These are phyloP conservation scores for Tinamus major DNA, from an alignment of 2,797 vertebrate genomes.

Conservation along the genomic window DNA sequence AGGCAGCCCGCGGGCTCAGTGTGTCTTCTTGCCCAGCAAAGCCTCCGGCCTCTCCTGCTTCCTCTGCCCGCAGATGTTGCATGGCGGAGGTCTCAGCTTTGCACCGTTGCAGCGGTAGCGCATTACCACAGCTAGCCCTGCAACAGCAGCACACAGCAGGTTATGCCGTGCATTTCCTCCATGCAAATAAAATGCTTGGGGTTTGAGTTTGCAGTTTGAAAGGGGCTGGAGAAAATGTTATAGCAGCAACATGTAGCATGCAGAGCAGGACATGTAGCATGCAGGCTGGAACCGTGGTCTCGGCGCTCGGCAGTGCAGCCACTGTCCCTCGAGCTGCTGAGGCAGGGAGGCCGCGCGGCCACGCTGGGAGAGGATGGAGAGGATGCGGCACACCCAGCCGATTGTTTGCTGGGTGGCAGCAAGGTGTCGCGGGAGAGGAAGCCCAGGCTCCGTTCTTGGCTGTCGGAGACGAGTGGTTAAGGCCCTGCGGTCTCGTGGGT, in stretches of 20 bases:
- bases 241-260: background rate
- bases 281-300: background rate
- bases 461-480: constrained; percentile 58
- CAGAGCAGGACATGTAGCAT: fast-evolving
- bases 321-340: background rate
- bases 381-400: constrained; percentile 68
- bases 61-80: fast-evolving
- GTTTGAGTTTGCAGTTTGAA: background rate
- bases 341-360: background rate
- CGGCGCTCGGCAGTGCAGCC: background rate
- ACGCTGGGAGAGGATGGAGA: constrained; percentile 59
- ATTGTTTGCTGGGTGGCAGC: constrained; percentile 69
- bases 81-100: background rate
- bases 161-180: fast-evolving
- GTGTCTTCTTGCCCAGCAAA: fast-evolving
- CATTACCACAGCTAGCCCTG: fast-evolving
- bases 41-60: background rate
- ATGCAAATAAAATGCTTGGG: fast-evolving
- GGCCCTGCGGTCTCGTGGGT: constrained; percentile 65
- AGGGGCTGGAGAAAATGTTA: background rate
- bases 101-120: background rate
- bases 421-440: constrained; percentile 72
- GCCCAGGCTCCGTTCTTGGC: constrained; percentile 63
- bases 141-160: background rate
- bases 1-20: fast-evolving